These are phyloP conservation scores for Clistopyga incitator DNA, from an alignment of 2,888 invertebrate genomes.

Conservation along the genomic window DNA sequence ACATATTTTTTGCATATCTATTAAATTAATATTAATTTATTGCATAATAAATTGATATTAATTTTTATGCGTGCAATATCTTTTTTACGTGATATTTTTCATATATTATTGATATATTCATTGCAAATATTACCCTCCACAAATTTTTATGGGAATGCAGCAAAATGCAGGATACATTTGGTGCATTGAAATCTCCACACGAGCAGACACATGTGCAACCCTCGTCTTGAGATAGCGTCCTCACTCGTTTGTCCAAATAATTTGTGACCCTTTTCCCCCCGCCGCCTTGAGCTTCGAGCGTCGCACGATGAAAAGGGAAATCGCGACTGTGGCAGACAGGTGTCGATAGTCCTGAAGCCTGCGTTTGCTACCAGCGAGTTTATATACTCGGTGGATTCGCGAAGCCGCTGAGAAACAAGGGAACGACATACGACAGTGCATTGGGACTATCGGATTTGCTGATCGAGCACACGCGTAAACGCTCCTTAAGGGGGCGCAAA, in stretches of 20 bases:
- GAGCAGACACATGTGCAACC: slow-evolving; percentile 13
- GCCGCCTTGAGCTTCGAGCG: slow-evolving; percentile 16
- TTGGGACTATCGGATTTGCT: slow-evolving; percentile 54
- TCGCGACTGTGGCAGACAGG: slow-evolving; percentile 59
- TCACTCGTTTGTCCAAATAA: slow-evolving; percentile 66
- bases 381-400: neutral
- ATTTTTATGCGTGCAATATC: too few species aligned
- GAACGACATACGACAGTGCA: slow-evolving; percentile 44
- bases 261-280: slow-evolving; percentile 55
- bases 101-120: too few species aligned
- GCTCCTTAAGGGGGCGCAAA: neutral
- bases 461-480: slow-evolving; percentile 66
- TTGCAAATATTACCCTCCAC: too few species aligned
- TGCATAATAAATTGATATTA: too few species aligned
- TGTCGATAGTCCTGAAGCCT: slow-evolving; percentile 57
- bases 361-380: slow-evolving; percentile 12
- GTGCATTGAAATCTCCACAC: slow-evolving; percentile 37
- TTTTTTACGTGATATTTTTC: too few species aligned
- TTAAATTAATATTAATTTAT: too few species aligned
- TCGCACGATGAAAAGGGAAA: slow-evolving; percentile 53
- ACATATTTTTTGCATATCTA: too few species aligned
- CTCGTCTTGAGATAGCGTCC: slow-evolving; percentile 64
- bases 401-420: neutral
- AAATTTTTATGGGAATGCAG: neutral
- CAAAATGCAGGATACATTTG: neutral